Base-by-base conservation (phyloP, 1,140 invertebrate genomes). In the Bemisia tabaci region DNA sequence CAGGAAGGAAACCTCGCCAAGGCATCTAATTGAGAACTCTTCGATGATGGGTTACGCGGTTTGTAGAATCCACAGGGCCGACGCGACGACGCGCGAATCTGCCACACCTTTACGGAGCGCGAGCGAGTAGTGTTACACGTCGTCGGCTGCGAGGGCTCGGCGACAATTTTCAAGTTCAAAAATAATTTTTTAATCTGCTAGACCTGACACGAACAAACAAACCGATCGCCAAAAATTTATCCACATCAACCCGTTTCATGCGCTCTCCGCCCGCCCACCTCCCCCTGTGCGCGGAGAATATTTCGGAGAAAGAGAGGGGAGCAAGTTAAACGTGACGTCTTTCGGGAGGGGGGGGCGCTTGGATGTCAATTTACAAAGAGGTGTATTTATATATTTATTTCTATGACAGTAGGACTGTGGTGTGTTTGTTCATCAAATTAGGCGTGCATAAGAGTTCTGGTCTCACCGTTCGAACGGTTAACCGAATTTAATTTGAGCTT, bases 401-500 rank as follows among this genome's bases (percentile, higher is more conserved):
- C 5, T 48, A 48, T 48, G 33, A 48, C 17, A 48, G 33, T 48
- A 17, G 33, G 33, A 48, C 33, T 17, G 17, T 48, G 33, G 5
- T 48, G 33, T 48, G 33, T 48, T 48, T 48, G 17, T 48, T 48
- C 33, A 48, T 48, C 17, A 48, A 48, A 48, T 48, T 48, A 48
- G 33, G 33, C 33, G 33, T 48, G 33, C 33, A 48, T 9, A 48
- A 17, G 33, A 48, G 33, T 48, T 48, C 5, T 17, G 17, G 33
- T 17, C 17, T 48, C 5, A 9, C 5, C 5, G 5, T 48, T 17
- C 5, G 17, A 48, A 48, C 33, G 5, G 33, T 48, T 48, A 48
- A 48, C 33, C 5, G 17, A 48, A 48, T 48, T 48, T 64, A 22
- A 60, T 64, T n/a, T n/a, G n/a, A n/a, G n/a, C n/a, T n/a, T n/a